Evolutionary conservation across 1,140 invertebrate genomes (phyloP).

Genomic region (Drosophila gunungcola): DNA sequence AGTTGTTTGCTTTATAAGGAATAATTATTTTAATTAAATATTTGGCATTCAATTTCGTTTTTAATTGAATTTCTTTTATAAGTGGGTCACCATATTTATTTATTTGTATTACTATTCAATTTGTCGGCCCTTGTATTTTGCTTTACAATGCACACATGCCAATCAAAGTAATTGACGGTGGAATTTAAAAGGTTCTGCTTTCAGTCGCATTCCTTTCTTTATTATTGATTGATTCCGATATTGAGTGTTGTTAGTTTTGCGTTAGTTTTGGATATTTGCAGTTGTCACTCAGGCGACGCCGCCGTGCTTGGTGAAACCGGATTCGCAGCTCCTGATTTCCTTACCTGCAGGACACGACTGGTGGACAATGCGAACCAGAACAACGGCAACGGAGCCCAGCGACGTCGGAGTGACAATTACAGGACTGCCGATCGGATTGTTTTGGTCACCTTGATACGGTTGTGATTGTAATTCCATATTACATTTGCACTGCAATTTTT

Average conservation of each 20-base stretch:
- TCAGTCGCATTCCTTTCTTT: slow-evolving; percentile 15
- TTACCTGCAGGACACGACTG: slow-evolving; percentile 23
- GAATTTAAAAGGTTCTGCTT: slow-evolving; percentile 28
- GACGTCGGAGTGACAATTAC: slow-evolving; percentile 38
- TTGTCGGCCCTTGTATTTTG: slow-evolving; percentile 21
- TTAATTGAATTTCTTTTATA: slow-evolving; percentile 3
- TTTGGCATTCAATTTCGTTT: neutral
- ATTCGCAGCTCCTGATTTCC: slow-evolving; percentile 8
- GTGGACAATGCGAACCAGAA: neutral
- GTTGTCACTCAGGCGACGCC: slow-evolving; percentile 60
- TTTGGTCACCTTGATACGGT: slow-evolving; percentile 53
- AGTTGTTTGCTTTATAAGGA: too few species aligned
- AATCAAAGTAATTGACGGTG: slow-evolving; percentile 39
- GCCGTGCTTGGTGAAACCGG: slow-evolving; percentile 8
- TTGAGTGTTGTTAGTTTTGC: slow-evolving; percentile 34
- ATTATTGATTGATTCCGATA: slow-evolving; percentile 64
- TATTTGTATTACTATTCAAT: slow-evolving; percentile 8
- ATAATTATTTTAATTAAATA: neutral
- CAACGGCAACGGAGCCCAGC: neutral
- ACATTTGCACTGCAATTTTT: slow-evolving; percentile 70
- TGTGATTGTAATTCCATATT: slow-evolving; percentile 57
- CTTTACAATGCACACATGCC: slow-evolving; percentile 43
- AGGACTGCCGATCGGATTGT: slow-evolving; percentile 17
- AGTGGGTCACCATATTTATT: neutral
- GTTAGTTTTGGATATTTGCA: slow-evolving; percentile 57